Evolutionary conservation across 2,888 invertebrate genomes (phyloP).

Genomic region (Acronicta leporina): DNA sequence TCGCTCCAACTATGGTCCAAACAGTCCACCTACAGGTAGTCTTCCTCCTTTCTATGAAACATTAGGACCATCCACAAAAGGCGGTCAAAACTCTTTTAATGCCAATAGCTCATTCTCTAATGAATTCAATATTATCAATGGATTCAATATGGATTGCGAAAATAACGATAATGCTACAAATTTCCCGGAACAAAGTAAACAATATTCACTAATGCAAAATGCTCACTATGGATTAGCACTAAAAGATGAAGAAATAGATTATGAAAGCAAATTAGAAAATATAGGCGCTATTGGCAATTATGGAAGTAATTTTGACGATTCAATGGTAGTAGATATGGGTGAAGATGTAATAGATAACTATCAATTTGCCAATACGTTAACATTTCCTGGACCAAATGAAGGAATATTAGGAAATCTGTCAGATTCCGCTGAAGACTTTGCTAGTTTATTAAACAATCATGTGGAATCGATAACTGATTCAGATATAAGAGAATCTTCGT

Average conservation of each 20-base stretch:
- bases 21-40: slow-evolving; percentile 95
- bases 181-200: slow-evolving; percentile 90
- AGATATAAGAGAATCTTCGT: slow-evolving; percentile 92
- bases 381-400: slow-evolving; percentile 94
- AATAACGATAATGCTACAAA: slow-evolving; percentile 90
- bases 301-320: slow-evolving; percentile 92
- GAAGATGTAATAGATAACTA: slow-evolving; percentile 94
- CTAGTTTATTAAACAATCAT: slow-evolving; percentile 92
- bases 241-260: slow-evolving; percentile 95
- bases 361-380: slow-evolving; percentile 94
- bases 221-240: slow-evolving; percentile 94
- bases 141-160: slow-evolving; percentile 93
- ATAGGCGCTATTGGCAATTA: slow-evolving; percentile 89
- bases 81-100: slow-evolving; percentile 93
- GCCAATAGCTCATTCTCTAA: slow-evolving; percentile 91
- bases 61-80: slow-evolving; percentile 90
- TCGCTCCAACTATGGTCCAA: slow-evolving; percentile 95
- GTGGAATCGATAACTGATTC: slow-evolving; percentile 91
- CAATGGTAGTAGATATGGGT: slow-evolving; percentile 95
- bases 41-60: slow-evolving; percentile 97
- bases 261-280: slow-evolving; percentile 93
- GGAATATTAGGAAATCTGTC: slow-evolving; percentile 93
- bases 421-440: slow-evolving; percentile 94
- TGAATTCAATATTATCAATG: slow-evolving; percentile 91
- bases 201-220: slow-evolving; percentile 94